A percentile compares a stretch with the other conserved stretches of the same genome.
Conservation (phyloP, 2,888 invertebrate species). For the Drosophila greeni region DNA sequence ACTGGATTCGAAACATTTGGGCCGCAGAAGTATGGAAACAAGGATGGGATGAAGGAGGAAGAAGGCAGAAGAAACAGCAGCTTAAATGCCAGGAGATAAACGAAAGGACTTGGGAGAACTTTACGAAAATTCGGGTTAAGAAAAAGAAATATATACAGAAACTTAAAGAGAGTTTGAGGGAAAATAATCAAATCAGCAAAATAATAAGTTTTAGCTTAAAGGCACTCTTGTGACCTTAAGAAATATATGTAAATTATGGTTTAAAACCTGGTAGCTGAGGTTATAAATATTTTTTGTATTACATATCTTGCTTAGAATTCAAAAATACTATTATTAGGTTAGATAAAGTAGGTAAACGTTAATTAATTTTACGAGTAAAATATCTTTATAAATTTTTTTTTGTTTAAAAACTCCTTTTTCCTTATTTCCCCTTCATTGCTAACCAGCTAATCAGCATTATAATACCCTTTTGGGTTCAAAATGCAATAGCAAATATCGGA, state of each 20-base stretch:
- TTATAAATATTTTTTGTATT: too few relatives aligned
- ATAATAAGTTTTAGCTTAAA: too few relatives aligned
- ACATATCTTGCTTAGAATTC: too few relatives aligned
- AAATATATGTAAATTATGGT: too few relatives aligned
- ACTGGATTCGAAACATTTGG: conserved; percentile 45
- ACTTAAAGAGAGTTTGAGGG: neutral
- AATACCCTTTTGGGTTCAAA: neutral
- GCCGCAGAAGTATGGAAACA: conserved; percentile 12
- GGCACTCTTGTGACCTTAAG: too few relatives aligned
- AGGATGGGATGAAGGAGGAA: conserved; percentile 1
- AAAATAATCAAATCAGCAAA: neutral
- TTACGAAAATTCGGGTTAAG: neutral
- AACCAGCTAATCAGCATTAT: neutral
- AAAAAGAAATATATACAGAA: conserved; percentile 9
- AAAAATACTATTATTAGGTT: too few relatives aligned
- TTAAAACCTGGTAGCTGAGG: too few relatives aligned
- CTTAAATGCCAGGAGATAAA: conserved; percentile 54
- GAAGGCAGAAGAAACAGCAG: conserved; percentile 8
- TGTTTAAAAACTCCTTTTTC: too few relatives aligned
- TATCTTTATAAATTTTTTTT: too few relatives aligned
- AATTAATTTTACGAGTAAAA: too few relatives aligned
- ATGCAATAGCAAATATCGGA: conserved; percentile 7
- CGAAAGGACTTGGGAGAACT: conserved; percentile 34
- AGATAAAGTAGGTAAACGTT: too few relatives aligned
- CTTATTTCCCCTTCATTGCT: neutral